Conservation (phyloP, 1,140 invertebrate genomes). For the Musca domestica region DNA sequence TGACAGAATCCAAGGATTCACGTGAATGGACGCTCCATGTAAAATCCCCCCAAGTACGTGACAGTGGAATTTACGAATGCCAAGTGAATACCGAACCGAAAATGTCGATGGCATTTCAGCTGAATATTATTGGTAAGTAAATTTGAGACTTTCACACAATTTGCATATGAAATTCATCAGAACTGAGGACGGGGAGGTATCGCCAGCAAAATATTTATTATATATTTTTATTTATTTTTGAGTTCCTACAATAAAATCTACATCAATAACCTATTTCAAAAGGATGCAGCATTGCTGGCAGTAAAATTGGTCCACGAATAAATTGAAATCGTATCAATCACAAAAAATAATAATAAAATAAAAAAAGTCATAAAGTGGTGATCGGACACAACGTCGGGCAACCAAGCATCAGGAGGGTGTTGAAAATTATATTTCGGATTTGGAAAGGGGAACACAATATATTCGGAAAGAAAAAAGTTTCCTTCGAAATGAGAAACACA, state of each 20-base stretch:
- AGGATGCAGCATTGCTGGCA: not conserved
- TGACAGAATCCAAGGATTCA: slow-evolving; percentile 79
- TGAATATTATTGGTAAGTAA: slow-evolving; percentile 84
- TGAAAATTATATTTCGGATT: too few relatives aligned
- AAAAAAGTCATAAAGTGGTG: too few relatives aligned
- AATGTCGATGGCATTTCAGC: slow-evolving; percentile 82
- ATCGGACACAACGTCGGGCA: too few relatives aligned
- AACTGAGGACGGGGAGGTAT: too few relatives aligned
- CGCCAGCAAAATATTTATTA: too few relatives aligned
- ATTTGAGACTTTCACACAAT: not conserved
- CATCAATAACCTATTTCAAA: not conserved
- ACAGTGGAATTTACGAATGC: slow-evolving; percentile 85
- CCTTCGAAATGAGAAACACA: too few relatives aligned
- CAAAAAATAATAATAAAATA: not conserved
- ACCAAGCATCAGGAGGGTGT: too few relatives aligned
- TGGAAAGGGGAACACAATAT: too few relatives aligned
- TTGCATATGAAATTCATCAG: too few relatives aligned
- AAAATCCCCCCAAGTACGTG: slow-evolving; percentile 79
- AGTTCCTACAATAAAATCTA: not conserved
- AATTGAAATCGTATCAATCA: not conserved
- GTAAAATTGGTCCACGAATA: not conserved
- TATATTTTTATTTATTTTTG: not conserved
- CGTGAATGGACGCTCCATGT: slow-evolving; percentile 92
- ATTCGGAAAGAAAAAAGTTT: too few relatives aligned
- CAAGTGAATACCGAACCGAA: slow-evolving; percentile 91